Evolutionary conservation across 2,888 invertebrate species (phyloP), one percentile per base, ranked within the genome.

Genomic region (Miltochrista miniata): DNA sequence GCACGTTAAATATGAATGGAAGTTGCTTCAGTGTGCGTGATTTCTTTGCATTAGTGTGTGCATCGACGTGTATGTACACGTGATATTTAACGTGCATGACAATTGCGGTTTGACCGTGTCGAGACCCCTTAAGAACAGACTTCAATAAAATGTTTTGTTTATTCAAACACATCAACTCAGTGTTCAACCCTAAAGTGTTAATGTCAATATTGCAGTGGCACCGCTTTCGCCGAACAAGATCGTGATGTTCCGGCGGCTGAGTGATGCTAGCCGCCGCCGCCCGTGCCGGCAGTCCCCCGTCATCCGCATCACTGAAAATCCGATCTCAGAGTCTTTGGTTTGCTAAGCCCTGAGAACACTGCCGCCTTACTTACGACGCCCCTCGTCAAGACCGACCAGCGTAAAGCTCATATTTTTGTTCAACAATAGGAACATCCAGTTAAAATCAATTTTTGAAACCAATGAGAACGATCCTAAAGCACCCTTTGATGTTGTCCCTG

Each of bases 281-380:
- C 66, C 76, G 1, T 88, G 87, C 67, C 88, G 90, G 61, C 81
- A 77, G 71, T 92, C 94, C 70, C 93, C 94, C 59, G 93, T 94
- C 74, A 95, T 96, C 80, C 94, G 94, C 87, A 96, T 95, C 87
- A 96, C 95, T 52, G 95, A 95, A 89, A 96, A 95, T 82, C 96
- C 96, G 48, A 95, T 96, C 83, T 95, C 95, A 56, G 94, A 94
- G 70, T 95, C 95, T 41, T 94, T 95, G 66, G 95, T 93, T 75
- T 95, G 95, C 89, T 95, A 95, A 93, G 81, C 70, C 35, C 35
- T 11, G 14, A 11, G 36, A 44, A 7, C n/a, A 40, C 36, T 40
- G 48, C 24, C 47, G 43, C 35, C 33, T 33, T 33, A 44, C 9
- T 2, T 12, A 12, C 37, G 29, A 39, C 50, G 46, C 48, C 11